Conservation (phyloP, 2,113 vertebrate species). For the Heterotis niloticus region DNA sequence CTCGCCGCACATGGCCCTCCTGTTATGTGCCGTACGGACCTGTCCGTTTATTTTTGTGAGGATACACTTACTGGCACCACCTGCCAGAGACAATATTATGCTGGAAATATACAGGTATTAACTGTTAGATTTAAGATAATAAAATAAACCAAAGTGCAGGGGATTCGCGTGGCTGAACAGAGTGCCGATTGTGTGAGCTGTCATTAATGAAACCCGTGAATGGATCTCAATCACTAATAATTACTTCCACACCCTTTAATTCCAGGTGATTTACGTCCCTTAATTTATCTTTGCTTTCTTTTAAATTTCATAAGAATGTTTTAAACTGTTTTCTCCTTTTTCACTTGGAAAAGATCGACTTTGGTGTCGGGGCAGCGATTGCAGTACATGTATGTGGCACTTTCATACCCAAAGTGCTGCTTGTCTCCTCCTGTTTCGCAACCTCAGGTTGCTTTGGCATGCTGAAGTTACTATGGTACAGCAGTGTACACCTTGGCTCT, state of each 20-base stretch:
- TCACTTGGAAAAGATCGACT: background rate
- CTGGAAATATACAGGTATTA: conserved; percentile 65
- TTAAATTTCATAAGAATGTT: conserved; percentile 23
- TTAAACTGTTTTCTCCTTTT: conserved; percentile 11
- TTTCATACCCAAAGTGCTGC: background rate
- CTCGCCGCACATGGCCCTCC: conserved; percentile 37
- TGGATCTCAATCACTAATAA: conserved; percentile 55
- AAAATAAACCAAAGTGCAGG: conserved; percentile 54
- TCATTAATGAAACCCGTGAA: conserved; percentile 50
- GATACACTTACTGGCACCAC: conserved; percentile 51
- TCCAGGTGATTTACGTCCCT: conserved; percentile 22
- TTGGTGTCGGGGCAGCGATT: background rate
- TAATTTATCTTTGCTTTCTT: conserved; percentile 23
- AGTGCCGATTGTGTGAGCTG: conserved; percentile 48
- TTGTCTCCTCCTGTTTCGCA: background rate
- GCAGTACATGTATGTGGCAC: background rate
- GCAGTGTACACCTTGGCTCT: background rate
- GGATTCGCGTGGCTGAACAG: conserved; percentile 47
- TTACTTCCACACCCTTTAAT: conserved; percentile 42
- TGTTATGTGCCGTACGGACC: conserved; percentile 45
- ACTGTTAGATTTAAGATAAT: conserved; percentile 60
- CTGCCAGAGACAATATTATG: conserved; percentile 66
- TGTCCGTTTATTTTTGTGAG: conserved; percentile 57
- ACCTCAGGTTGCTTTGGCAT: background rate
- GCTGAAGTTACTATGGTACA: no score